Evolutionary conservation across 2,888 invertebrate genomes (phyloP), one percentile per base, ranked within the genome.

Genomic region (Dynastes hyllus): DNA sequence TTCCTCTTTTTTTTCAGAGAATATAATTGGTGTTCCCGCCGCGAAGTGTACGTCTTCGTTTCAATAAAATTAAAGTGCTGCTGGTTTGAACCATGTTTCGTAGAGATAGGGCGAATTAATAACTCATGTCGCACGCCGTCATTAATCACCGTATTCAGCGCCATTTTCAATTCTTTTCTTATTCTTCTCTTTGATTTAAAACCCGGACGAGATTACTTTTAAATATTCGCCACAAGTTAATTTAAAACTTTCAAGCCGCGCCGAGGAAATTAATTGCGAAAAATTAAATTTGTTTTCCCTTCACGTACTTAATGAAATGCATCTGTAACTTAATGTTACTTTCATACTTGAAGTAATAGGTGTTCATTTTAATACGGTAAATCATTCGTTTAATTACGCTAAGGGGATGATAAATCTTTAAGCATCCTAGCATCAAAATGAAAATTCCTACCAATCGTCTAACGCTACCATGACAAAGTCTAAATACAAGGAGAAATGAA

Each of bases 271-370:
- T 73, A 73, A 73, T 73, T 40, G 16, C 32, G 16, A 73, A 73
- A 73, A 73, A 73, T 73, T 73, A 40, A 73, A 73, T 73, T 9
- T 73, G 22, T 73, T 73, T 73, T 32, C 22, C 40, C 51, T 37
- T 58, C 73, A 22, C 55, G 58, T 58, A 73, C 58, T 58, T 73
- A 58, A 58, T 58, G 58, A 16, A 73, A 58, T 40, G 50, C 67
- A 45, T 11, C 67, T 13, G 67, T 67, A 63, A 63, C 63, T 32
- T 32, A 32, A 32, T 32, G 29, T 29, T 32, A 29, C 29, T 32
- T 63, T 63, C 63, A 29, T 63, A 55, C 6, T 55, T 55, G 1
- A 3, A 55, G 55, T n/a, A 55, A 55, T 55, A 55, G 16, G 2
- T 22, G 55, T 13, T 45, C 45, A 11, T 11, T 45, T 11, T 45